Conservation (phyloP, 1,140 invertebrate species). For the Drosophila murphyi region DNA sequence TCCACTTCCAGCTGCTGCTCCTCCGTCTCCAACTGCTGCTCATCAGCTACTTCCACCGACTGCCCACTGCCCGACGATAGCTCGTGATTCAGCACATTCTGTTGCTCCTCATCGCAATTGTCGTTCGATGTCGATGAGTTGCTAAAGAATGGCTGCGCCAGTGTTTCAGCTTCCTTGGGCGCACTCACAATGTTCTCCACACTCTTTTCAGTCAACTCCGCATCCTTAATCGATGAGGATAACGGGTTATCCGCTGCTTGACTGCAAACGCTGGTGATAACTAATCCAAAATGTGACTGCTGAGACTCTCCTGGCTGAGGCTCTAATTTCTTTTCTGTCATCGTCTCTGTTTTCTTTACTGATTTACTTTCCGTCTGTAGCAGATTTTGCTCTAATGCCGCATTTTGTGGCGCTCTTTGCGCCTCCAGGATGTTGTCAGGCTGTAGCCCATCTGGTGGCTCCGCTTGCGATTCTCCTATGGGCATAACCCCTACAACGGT, state of each 20-base stretch:
- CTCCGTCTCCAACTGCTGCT: not conserved
- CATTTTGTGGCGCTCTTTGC: not conserved
- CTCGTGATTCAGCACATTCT: conserved; percentile 77
- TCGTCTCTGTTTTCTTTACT: not conserved
- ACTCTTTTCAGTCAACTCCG: conserved; percentile 8
- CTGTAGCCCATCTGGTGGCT: not conserved
- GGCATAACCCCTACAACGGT: too few relatives aligned
- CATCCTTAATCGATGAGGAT: not conserved
- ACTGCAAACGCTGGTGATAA: conserved; percentile 70
- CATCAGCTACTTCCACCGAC: conserved; percentile 4
- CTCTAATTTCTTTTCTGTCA: not conserved
- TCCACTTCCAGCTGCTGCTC: not conserved
- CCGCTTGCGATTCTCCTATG: not conserved
- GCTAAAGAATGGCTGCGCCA: conserved; percentile 36
- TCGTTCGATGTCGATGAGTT: not conserved
- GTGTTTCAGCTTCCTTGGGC: conserved; percentile 57
- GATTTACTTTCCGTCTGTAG: too few relatives aligned
- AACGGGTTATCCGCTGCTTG: conserved; percentile 22
- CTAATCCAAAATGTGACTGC: conserved; percentile 41
- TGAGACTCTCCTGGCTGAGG: not conserved
- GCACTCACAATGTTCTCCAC: conserved; percentile 21
- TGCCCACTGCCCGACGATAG: conserved; percentile 41
- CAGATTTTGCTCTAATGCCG: not conserved
- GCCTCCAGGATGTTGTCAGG: too few relatives aligned
- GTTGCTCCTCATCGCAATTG: conserved; percentile 70